These are phyloP conservation scores for Illadopsis cleaveri DNA, from an alignment of 2,113 vertebrate genomes.

Conservation along the genomic window DNA sequence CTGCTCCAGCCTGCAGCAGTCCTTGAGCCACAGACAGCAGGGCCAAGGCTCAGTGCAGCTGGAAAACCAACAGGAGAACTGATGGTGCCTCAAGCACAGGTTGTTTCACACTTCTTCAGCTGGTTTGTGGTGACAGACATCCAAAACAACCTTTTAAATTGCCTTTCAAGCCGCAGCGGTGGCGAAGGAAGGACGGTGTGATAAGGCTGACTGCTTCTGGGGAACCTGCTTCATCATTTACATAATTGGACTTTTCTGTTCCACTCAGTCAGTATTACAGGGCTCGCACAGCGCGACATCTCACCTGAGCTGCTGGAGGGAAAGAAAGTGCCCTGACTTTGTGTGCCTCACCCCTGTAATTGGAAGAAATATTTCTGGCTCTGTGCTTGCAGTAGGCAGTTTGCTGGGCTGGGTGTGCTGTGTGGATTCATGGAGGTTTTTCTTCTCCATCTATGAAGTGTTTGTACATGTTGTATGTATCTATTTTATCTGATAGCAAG, in stretches of 20 bases:
- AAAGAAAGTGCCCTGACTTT: background rate
- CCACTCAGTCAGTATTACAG: slow-evolving; percentile 36
- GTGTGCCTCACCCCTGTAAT: background rate
- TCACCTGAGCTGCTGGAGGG: slow-evolving; percentile 44
- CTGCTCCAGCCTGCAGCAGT: background rate
- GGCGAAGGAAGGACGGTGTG: background rate
- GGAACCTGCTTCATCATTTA: slow-evolving; percentile 44
- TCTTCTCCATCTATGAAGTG: background rate
- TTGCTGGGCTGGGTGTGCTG: background rate
- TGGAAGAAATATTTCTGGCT: background rate
- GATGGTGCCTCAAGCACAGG: background rate
- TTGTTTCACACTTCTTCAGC: background rate
- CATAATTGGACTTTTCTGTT: slow-evolving; percentile 64
- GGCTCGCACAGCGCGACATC: background rate
- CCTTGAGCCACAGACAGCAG: fast-evolving
- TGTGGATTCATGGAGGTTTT: background rate
- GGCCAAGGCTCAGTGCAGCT: background rate
- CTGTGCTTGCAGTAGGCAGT: background rate
- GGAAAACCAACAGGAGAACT: background rate
- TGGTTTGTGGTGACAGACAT: slow-evolving; percentile 37
- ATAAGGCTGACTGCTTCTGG: slow-evolving; percentile 35
- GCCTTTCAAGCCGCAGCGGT: background rate
- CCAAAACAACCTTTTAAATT: slow-evolving; percentile 47
- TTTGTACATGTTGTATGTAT: background rate
- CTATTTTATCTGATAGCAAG: background rate